Evolutionary conservation across 2,888 invertebrate species (phyloP).

Genomic region (Megamerina dolium): DNA sequence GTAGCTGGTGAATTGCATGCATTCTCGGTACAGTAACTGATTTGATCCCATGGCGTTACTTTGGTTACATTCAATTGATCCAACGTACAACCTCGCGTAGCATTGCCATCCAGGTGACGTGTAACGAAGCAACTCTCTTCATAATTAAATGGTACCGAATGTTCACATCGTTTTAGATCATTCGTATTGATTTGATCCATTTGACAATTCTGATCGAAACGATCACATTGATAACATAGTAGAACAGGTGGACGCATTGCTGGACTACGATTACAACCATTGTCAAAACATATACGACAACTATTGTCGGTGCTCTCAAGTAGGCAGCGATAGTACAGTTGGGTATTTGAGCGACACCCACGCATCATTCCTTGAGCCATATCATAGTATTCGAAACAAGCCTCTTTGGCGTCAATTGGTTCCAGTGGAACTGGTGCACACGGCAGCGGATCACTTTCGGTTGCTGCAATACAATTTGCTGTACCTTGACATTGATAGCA

Average conservation of each 20-base stretch:
- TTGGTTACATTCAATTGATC: constrained; percentile 9
- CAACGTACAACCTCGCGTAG: constrained; percentile 23
- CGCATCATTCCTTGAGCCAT: constrained; percentile 24
- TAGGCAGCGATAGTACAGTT: constrained; percentile 31
- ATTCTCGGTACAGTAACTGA: constrained; percentile 1
- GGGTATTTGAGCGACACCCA: constrained; percentile 35
- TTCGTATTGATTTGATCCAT: constrained; percentile 9
- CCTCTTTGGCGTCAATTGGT: constrained; percentile 20
- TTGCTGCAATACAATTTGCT: neutral
- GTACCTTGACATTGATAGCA: constrained; percentile 35
- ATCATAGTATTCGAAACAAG: constrained; percentile 34
- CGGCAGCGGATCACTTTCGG: constrained; percentile 20
- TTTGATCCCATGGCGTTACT: constrained; percentile 3
- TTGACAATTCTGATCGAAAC: constrained; percentile 11
- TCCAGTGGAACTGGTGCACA: constrained; percentile 25
- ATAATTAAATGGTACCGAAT: constrained; percentile 11
- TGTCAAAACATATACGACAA: constrained; percentile 28
- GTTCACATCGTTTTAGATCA: constrained; percentile 7
- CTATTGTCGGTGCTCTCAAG: constrained; percentile 19
- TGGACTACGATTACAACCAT: constrained; percentile 32
- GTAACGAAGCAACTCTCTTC: constrained; percentile 19
- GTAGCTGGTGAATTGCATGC: constrained; percentile 16
- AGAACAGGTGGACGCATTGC: constrained; percentile 8
- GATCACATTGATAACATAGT: constrained; percentile 20
- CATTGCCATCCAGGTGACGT: constrained; percentile 10